Evolutionary conservation across 2,113 vertebrate species (phyloP), one percentile per base, ranked within the genome.

Genomic region (Laterallus jamaicensis): DNA sequence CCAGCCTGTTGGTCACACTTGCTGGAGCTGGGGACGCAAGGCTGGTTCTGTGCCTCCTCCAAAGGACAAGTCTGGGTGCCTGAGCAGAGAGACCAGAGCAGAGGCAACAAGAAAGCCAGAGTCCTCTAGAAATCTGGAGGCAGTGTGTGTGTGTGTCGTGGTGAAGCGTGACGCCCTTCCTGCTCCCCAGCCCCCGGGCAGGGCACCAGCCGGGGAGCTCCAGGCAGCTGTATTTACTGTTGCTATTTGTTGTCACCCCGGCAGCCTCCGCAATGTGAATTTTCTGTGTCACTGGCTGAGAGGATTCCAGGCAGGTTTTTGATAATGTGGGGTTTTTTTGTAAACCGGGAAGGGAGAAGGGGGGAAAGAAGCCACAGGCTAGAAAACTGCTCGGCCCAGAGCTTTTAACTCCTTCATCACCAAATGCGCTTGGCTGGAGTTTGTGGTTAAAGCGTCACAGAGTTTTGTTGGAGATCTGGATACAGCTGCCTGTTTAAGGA

Each of bases 231-330:
- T 98, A 98, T 98, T 99, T 99, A 98, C 98, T 97, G 98, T 97
- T 97, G 98, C 98, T 99, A 97, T 98, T 99, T 99, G 98, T 98
- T 98, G 98, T 99, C 98, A 95, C 98, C 98, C 98, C 97, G 98
- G 98, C 98, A 98, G 98, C 98, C 98, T 96, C 92, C 22, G 87
- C 21, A 96, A 98, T 98, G 98, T 98, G 99, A 98, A 98, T 99
- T 99, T 99, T 99, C 98, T 99, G 99, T 99, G 98, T 99, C 99
- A 99, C 98, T 99, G 98, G 97, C 97, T 98, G 98, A 97, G 98
- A 99, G 98, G 98, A 99, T 99, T 99, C 98, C 98, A 98, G 98
- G 98, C 98, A 97, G 98, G 98, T 96, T 98, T 98, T 98, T 99
- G 98, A 98, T 98, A 98, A 98, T 98, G 98, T 89, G 89, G 14